These are phyloP conservation scores for Zaprionus ornatus DNA, from an alignment of 1,140 invertebrate species.

Conservation along the genomic window DNA sequence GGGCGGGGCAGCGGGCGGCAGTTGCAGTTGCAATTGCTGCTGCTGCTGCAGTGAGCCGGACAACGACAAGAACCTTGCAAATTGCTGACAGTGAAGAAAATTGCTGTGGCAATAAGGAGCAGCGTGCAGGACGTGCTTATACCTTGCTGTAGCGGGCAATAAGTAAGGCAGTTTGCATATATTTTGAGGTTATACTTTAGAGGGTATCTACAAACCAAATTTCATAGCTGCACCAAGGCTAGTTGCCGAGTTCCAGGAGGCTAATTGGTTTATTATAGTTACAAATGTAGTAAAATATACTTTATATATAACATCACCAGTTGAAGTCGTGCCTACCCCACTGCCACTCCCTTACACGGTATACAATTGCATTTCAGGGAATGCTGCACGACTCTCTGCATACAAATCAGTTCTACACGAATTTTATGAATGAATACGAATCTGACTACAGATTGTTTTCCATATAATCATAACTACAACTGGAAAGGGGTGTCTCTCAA, in stretches of 20 bases:
- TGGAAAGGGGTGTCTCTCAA: not conserved
- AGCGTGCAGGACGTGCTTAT: not conserved
- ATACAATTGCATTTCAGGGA: conserved; percentile 32
- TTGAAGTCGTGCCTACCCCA: not conserved
- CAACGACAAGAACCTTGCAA: conserved; percentile 17
- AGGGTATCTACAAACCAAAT: not conserved
- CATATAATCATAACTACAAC: conserved; percentile 15
- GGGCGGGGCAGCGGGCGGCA: not conserved
- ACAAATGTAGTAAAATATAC: not conserved
- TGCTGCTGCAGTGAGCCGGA: not conserved
- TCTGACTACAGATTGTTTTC: not conserved
- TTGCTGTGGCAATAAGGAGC: not conserved
- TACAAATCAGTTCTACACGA: conserved; percentile 13
- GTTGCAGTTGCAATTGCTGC: not conserved
- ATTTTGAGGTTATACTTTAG: not conserved
- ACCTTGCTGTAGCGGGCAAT: not conserved
- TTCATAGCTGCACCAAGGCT: not conserved
- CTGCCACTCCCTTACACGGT: not conserved
- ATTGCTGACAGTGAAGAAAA: conserved; percentile 33
- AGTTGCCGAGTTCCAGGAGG: not conserved
- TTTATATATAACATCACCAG: not conserved
- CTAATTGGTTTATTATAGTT: not conserved
- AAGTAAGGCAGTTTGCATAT: not conserved
- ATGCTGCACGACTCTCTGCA: conserved; percentile 8
- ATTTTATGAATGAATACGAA: conserved; percentile 42